These are phyloP conservation scores for Lasioglossum baleicum DNA, from an alignment of 1,140 invertebrate genomes.

Conservation along the genomic window DNA sequence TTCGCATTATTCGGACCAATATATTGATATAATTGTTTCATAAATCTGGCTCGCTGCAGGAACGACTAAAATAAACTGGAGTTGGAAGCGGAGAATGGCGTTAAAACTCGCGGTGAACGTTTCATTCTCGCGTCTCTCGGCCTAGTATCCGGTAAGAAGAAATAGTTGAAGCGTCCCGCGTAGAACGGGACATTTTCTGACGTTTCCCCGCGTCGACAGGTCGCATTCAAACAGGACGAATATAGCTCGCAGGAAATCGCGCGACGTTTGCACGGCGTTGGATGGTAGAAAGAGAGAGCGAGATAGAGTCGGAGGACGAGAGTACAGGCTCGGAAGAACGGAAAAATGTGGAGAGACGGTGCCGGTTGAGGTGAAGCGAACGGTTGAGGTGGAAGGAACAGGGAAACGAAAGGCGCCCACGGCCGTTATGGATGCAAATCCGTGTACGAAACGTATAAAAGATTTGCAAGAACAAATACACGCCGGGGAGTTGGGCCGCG, in stretches of 20 bases:
- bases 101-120: too few species aligned
- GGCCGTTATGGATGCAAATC: conserved; percentile 74
- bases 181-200: neutral
- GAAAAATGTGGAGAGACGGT: conserved; percentile 6
- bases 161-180: too few species aligned
- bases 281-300: neutral
- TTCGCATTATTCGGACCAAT: too few species aligned
- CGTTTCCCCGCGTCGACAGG: neutral
- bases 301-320: neutral
- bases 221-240: neutral
- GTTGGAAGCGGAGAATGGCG: too few species aligned
- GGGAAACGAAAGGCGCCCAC: conserved; percentile 24
- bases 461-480: conserved; percentile 76
- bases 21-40: too few species aligned
- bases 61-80: too few species aligned
- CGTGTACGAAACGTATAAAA: conserved; percentile 72
- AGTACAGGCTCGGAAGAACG: neutral
- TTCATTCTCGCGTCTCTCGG: too few species aligned
- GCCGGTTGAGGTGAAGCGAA: neutral
- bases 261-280: neutral
- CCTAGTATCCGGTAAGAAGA: too few species aligned
- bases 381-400: neutral
- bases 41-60: too few species aligned
- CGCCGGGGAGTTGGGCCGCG: conserved; percentile 41
- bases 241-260: neutral